phyloP scores from a whole-genome alignment of 2,797 vertebrate genomes.

The Anas bahamensis region DNA sequence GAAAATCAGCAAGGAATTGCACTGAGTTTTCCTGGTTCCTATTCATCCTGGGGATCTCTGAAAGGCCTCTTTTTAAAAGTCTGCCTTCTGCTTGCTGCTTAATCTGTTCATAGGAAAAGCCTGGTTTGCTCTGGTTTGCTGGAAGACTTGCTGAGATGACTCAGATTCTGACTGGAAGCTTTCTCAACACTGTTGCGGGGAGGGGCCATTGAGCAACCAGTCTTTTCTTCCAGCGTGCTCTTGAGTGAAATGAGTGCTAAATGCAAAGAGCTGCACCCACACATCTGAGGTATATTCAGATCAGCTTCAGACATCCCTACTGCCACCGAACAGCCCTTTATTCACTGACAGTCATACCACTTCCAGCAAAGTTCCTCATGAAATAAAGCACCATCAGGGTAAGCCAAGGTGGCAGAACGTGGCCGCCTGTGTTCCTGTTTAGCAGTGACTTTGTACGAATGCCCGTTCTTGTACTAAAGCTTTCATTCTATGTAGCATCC shows the following conservation, averaged over 20 bases:
- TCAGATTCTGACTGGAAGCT: slow-evolving; percentile 63
- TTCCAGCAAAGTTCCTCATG: neutral
- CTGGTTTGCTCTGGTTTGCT: slow-evolving; percentile 54
- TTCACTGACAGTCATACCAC: neutral
- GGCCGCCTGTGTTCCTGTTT: neutral
- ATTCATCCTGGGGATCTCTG: neutral
- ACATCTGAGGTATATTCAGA: neutral
- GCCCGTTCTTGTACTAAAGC: neutral
- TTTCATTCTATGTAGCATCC: neutral
- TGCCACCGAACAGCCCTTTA: neutral
- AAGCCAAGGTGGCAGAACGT: neutral
- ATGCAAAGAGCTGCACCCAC: slow-evolving; percentile 29
- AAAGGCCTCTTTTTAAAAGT: neutral
- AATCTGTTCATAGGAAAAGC: slow-evolving; percentile 57
- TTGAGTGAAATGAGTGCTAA: slow-evolving; percentile 4
- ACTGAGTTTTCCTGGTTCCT: neutral
- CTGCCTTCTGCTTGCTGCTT: slow-evolving; percentile 15
- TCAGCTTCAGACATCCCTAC: slow-evolving; percentile 18
- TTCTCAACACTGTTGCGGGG: neutral
- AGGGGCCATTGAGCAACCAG: slow-evolving; percentile 37
- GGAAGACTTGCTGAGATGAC: slow-evolving; percentile 53
- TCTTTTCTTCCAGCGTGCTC: neutral
- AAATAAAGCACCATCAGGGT: neutral
- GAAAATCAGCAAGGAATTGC: neutral
- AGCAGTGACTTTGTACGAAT: neutral